Percentiles rank a stretch among this genome's conserved stretches.
Evolutionary conservation across 2,888 invertebrate species (phyloP).

Genomic region (Allolobophora icterica): DNA sequence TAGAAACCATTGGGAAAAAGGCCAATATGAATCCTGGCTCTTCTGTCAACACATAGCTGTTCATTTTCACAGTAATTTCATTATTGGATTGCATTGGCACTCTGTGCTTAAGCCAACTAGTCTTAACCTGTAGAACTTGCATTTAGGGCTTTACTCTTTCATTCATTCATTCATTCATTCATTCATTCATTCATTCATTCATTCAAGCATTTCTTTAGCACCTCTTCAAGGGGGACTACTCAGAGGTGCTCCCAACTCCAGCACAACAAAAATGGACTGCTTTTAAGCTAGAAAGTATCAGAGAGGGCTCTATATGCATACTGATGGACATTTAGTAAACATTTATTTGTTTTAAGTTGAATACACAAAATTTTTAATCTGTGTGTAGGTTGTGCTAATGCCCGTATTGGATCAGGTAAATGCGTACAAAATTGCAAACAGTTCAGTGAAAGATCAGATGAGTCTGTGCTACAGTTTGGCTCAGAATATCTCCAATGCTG

Average conservation of each 20-base stretch:
- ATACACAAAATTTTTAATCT: background rate
- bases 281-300: too few relatives aligned
- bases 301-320: too few relatives aligned
- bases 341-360: background rate
- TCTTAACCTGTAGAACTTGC: background rate
- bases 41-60: background rate
- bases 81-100: background rate
- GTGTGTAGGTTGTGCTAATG: conserved; percentile 19
- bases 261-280: too few relatives aligned
- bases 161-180: background rate
- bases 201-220: too few relatives aligned
- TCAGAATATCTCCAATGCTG: background rate
- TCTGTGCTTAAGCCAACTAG: background rate
- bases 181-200: too few relatives aligned
- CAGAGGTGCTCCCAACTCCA: too few relatives aligned
- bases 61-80: background rate
- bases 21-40: background rate
- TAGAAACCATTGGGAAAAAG: background rate
- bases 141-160: background rate
- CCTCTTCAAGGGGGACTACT: too few relatives aligned
- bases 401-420: conserved; percentile 14
- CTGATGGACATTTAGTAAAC: too few relatives aligned
- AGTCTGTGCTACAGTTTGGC: background rate
- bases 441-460: background rate
- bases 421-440: conserved; percentile 14